phyloP scores from a whole-genome alignment of 1,140 invertebrate species.

The Hyphantria cunea region DNA sequence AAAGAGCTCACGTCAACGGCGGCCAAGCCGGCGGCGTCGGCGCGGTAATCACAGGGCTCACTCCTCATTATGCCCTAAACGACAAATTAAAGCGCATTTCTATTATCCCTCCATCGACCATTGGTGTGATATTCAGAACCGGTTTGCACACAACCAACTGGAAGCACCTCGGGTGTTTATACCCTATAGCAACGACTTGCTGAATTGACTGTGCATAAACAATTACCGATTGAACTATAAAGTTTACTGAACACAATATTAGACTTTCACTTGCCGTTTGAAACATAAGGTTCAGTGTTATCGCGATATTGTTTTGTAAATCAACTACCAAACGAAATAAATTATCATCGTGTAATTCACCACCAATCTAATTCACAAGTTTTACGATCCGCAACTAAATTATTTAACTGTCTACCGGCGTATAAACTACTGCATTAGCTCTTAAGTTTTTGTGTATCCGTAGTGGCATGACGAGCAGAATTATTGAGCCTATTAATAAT shows the following conservation, averaged over 20 bases:
- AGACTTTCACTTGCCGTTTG: constrained; percentile 16
- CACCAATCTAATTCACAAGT: too few species aligned
- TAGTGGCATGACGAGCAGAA: constrained; percentile 51
- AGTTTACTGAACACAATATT: constrained; percentile 20
- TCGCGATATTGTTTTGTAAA: too few species aligned
- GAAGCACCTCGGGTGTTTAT: constrained; percentile 20
- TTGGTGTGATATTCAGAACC: constrained; percentile 51
- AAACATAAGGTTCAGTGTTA: constrained; percentile 2
- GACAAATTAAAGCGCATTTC: constrained; percentile 81
- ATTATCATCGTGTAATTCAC: too few species aligned
- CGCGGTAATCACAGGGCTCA: constrained; percentile 73
- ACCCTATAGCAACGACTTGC: constrained; percentile 32
- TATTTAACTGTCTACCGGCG: not conserved
- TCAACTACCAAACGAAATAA: too few species aligned
- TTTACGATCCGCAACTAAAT: too few species aligned
- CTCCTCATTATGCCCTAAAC: constrained; percentile 79
- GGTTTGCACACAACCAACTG: constrained; percentile 15
- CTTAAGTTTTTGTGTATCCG: constrained; percentile 28
- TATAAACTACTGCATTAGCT: constrained; percentile 11
- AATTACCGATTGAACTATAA: constrained; percentile 26
- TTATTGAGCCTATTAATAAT: constrained; percentile 71
- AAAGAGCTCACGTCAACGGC: constrained; percentile 67
- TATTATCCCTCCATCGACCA: constrained; percentile 76
- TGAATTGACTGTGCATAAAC: constrained; percentile 40
- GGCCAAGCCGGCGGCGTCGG: constrained; percentile 63